Evolutionary conservation across 1,140 invertebrate species (phyloP).

Genomic region (Drosophila baimaii): DNA sequence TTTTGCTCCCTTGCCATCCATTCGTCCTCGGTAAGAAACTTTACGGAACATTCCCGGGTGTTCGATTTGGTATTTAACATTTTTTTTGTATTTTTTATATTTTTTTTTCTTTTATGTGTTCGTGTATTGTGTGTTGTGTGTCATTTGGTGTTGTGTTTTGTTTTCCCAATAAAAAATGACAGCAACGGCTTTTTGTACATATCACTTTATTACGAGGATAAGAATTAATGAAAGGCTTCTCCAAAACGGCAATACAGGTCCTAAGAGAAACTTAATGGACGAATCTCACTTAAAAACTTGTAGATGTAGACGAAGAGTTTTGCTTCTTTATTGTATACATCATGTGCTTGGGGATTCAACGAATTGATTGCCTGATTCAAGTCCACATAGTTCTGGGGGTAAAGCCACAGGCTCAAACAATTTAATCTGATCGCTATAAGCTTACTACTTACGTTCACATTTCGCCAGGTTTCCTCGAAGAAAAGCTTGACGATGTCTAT

Average conservation of each 20-base stretch:
- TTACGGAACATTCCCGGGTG: not conserved
- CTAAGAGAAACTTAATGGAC: slow-evolving; percentile 66
- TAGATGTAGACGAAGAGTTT: slow-evolving; percentile 48
- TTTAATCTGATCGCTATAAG: accelerated
- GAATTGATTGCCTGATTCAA: slow-evolving; percentile 66
- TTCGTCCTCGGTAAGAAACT: slow-evolving; percentile 34
- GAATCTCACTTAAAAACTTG: slow-evolving; percentile 57
- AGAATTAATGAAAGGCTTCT: slow-evolving; percentile 17
- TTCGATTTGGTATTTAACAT: slow-evolving; percentile 17
- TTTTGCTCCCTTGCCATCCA: slow-evolving; percentile 34
- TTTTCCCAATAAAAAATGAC: slow-evolving; percentile 2
- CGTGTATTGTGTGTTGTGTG: not conserved
- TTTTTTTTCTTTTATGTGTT: slow-evolving; percentile 2
- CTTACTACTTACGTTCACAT: slow-evolving; percentile 54
- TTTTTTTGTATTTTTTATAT: slow-evolving; percentile 10
- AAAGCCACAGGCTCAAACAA: not conserved
- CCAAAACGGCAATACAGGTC: too few species aligned
- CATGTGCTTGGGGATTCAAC: slow-evolving; percentile 49
- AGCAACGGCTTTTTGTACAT: slow-evolving; percentile 11
- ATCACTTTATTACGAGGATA: slow-evolving; percentile 1
- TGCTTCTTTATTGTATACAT: slow-evolving; percentile 52
- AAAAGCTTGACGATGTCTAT: slow-evolving; percentile 52
- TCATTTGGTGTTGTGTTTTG: slow-evolving; percentile 20
- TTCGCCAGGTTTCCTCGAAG: slow-evolving; percentile 69
- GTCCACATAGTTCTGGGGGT: slow-evolving; percentile 55